Conservation (phyloP, 2,113 vertebrate species). For the Orthonyx spaldingii region DNA sequence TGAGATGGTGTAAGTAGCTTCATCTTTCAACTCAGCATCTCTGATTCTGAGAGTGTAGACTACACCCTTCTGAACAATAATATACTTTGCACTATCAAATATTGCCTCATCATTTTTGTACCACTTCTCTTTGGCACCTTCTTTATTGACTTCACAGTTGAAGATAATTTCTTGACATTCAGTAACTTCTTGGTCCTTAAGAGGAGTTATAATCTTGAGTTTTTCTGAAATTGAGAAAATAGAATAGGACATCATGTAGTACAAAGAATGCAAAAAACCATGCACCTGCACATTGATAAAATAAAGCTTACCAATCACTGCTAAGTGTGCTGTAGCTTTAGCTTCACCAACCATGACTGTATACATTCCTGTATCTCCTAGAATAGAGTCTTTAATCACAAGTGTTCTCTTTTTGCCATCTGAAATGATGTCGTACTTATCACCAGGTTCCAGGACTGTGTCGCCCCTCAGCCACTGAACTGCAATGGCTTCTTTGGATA, state of each 20-base stretch:
- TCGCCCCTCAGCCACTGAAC: conserved; percentile 88
- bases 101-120: conserved; percentile 89
- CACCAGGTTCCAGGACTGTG: conserved; percentile 77
- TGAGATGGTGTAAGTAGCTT: conserved; percentile 80
- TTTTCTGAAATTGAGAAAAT: conserved; percentile 80
- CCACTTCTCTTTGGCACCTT: conserved; percentile 96
- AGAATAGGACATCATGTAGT: background rate
- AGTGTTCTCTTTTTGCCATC: conserved; percentile 90
- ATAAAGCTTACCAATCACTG: conserved; percentile 84
- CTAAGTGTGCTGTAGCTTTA: conserved; percentile 85
- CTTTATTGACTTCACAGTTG: conserved; percentile 93
- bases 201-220: conserved; percentile 89
- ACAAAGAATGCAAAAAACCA: background rate
- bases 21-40: conserved; percentile 81
- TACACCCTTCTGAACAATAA: conserved; percentile 88
- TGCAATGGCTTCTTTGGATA: conserved; percentile 89
- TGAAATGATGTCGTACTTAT: conserved; percentile 86
- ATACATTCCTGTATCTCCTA: conserved; percentile 87
- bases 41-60: conserved; percentile 92
- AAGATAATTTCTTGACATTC: conserved; percentile 90
- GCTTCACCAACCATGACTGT: conserved; percentile 80
- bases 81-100: conserved; percentile 93
- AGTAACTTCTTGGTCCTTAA: conserved; percentile 85
- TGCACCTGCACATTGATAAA: background rate
- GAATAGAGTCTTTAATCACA: conserved; percentile 81